Conservation (phyloP, 2,888 invertebrate species). For the Parthenolecanium corni region DNA sequence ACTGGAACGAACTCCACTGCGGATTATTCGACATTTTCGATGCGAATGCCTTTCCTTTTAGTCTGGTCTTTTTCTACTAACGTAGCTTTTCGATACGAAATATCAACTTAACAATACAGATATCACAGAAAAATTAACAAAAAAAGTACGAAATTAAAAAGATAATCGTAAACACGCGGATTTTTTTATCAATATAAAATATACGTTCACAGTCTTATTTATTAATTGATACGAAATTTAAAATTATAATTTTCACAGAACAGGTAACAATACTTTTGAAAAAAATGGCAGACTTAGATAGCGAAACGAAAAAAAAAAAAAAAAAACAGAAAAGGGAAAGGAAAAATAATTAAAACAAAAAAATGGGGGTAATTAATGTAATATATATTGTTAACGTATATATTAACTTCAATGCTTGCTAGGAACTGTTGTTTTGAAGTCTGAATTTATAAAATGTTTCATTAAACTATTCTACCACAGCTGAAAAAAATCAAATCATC, state of each 20-base stretch:
- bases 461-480: constrained; percentile 28
- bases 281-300: constrained; percentile 30
- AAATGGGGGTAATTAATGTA: background rate
- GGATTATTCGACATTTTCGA: constrained; percentile 65
- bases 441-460: constrained; percentile 13
- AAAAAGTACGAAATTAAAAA: constrained; percentile 14
- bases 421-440: constrained; percentile 29
- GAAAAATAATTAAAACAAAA: background rate
- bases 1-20: constrained; percentile 56
- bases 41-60: constrained; percentile 6
- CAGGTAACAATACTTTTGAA: constrained; percentile 29
- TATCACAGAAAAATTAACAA: constrained; percentile 27
- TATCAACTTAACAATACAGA: constrained; percentile 20
- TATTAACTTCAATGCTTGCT: constrained; percentile 26
- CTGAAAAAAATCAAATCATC: constrained; percentile 3
- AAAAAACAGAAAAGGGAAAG: background rate
- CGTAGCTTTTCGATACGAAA: background rate
- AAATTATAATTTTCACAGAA: constrained; percentile 24
- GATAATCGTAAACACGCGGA: constrained; percentile 19
- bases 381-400: constrained; percentile 11
- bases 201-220: constrained; percentile 27
- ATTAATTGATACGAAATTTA: constrained; percentile 28
- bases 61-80: background rate
- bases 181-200: constrained; percentile 24
- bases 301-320: constrained; percentile 9